Evolutionary conservation across 1,140 invertebrate species (phyloP).

Genomic region (Magallana ariakensis): DNA sequence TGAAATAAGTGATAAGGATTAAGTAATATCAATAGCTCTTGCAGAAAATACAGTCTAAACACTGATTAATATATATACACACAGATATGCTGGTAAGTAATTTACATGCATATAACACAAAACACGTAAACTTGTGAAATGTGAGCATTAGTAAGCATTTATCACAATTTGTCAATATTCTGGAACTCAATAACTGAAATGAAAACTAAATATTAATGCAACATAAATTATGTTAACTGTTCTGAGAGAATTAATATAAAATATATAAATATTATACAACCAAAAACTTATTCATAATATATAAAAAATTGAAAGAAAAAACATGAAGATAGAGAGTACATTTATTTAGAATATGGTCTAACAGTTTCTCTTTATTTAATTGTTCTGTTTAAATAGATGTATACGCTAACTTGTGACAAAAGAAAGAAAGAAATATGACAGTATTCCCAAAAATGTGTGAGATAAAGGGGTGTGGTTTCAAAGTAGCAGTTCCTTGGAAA

Average conservation of each 20-base stretch:
- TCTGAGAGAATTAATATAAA: not conserved
- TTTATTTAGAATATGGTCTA: not conserved
- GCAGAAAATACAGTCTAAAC: not conserved
- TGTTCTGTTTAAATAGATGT: no score
- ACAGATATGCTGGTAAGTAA: not conserved
- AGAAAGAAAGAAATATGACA: no score
- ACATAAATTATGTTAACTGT: slow-evolving; percentile 36
- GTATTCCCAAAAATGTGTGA: no score
- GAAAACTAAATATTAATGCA: slow-evolving; percentile 22
- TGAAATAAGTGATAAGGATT: no score
- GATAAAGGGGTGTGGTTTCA: no score
- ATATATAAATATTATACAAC: not conserved
- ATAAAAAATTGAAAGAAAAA: not conserved
- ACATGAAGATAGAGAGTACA: not conserved
- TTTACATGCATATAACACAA: not conserved
- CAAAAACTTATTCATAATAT: not conserved
- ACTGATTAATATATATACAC: not conserved
- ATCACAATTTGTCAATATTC: slow-evolving; percentile 26
- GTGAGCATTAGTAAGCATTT: slow-evolving; percentile 11
- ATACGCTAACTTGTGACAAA: no score
- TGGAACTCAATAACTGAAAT: slow-evolving; percentile 44
- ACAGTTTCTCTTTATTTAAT: no score
- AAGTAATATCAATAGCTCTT: no score
- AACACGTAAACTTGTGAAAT: not conserved
- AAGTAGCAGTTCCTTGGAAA: no score